Conservation (phyloP, 2,888 invertebrate genomes). For the Ophraella communa region DNA sequence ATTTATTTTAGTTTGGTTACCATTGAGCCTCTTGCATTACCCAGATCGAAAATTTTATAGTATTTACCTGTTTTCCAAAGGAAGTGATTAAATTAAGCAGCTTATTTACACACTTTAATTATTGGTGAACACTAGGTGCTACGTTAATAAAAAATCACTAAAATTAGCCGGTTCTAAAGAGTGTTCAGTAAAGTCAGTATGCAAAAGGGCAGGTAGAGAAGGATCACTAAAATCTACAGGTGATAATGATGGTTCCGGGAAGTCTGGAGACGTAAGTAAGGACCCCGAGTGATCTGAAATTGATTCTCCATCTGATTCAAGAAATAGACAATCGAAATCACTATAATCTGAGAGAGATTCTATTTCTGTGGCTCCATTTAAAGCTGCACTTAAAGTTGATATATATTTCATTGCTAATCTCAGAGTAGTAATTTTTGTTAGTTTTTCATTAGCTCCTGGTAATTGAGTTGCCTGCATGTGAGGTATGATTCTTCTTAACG, state of each 20-base stretch:
- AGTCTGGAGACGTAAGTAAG: slow-evolving; percentile 54
- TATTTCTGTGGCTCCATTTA: slow-evolving; percentile 50
- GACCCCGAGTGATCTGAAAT: slow-evolving; percentile 56
- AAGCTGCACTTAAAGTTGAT: slow-evolving; percentile 69
- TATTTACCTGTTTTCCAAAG: not conserved
- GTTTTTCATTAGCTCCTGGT: slow-evolving; percentile 62
- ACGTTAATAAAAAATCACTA: slow-evolving; percentile 57
- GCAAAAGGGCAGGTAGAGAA: slow-evolving; percentile 53
- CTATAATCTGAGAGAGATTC: slow-evolving; percentile 48
- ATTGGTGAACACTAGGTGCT: slow-evolving; percentile 30
- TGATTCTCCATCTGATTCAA: slow-evolving; percentile 65
- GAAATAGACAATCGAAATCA: slow-evolving; percentile 57
- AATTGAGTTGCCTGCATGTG: slow-evolving; percentile 51
- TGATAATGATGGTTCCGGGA: slow-evolving; percentile 63
- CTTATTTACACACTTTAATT: slow-evolving; percentile 6
- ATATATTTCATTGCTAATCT: slow-evolving; percentile 74
- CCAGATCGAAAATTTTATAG: not conserved
- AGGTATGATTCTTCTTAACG: slow-evolving; percentile 67
- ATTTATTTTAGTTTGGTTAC: not conserved
- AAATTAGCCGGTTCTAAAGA: slow-evolving; percentile 55
- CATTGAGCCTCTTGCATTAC: not conserved
- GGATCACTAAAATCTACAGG: slow-evolving; percentile 64
- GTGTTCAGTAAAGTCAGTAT: slow-evolving; percentile 56
- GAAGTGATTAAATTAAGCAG: slow-evolving; percentile 1
- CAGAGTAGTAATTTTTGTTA: slow-evolving; percentile 73